Evolutionary conservation across 2,113 vertebrate genomes (phyloP).

Genomic region (Clarias macrocephalus): DNA sequence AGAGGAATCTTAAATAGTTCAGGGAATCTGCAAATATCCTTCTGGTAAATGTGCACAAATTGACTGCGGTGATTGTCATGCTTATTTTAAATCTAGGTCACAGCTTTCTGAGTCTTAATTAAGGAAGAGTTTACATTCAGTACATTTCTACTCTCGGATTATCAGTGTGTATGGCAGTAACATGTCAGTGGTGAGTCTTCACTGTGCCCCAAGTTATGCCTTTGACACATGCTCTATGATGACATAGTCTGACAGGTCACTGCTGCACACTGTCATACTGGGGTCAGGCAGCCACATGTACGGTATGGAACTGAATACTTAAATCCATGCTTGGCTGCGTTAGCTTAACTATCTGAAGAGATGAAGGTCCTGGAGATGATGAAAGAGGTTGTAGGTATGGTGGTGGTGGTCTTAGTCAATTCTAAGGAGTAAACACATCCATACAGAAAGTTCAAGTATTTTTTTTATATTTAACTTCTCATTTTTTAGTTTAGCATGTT

Average conservation of each 20-base stretch:
- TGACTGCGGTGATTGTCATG: conserved; percentile 19
- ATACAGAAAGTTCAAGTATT: background rate
- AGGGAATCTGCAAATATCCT: conserved; percentile 6
- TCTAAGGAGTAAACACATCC: background rate
- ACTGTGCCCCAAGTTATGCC: conserved; percentile 36
- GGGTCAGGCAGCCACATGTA: conserved; percentile 3
- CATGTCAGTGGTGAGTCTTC: conserved; percentile 25
- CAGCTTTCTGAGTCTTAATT: background rate
- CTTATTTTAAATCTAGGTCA: conserved; percentile 34
- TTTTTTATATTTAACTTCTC: background rate
- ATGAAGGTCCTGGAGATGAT: conserved; percentile 8
- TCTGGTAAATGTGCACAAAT: conserved; percentile 23
- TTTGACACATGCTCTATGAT: conserved; percentile 46
- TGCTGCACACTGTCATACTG: conserved; percentile 28
- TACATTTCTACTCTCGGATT: conserved; percentile 40
- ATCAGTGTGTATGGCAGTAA: conserved; percentile 12
- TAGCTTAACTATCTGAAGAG: background rate
- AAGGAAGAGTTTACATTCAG: conserved; percentile 12
- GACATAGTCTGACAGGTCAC: conserved; percentile 37
- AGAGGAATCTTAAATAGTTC: conserved; percentile 48
- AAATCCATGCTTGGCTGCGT: conserved; percentile 13
- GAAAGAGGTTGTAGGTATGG: background rate
- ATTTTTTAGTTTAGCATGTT: background rate
- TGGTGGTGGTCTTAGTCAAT: background rate
- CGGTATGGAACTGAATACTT: background rate